phyloP scores from a whole-genome alignment of 92 coral and sea anemone genomes.

The Zoanthus solanderi region DNA sequence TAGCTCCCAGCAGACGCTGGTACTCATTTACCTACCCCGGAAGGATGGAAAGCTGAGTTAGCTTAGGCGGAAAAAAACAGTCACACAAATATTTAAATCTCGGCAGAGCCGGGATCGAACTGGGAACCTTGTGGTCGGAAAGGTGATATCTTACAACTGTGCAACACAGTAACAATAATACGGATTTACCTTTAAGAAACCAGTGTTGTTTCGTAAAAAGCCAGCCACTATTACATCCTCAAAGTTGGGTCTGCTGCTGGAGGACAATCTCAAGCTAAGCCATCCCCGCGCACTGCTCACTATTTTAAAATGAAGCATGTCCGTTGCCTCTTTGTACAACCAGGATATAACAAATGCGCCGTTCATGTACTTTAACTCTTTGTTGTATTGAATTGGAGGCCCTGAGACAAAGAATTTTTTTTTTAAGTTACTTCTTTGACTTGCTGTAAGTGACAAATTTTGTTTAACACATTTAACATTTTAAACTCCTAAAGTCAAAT shows the following conservation, averaged over 20 bases:
- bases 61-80: too few species aligned
- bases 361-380: not conserved
- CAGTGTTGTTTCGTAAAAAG: conserved; percentile 13
- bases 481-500: too few species aligned
- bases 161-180: not conserved
- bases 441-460: too few species aligned
- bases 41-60: too few species aligned
- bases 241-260: not conserved
- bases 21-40: too few species aligned
- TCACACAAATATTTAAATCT: too few species aligned
- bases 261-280: conserved; percentile 8
- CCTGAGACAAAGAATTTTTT: not conserved
- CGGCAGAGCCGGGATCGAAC: too few species aligned
- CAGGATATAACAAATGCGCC: conserved; percentile 19
- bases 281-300: conserved; percentile 30
- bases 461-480: too few species aligned
- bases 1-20: too few species aligned
- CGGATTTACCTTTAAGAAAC: conserved; percentile 12
- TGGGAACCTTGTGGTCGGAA: too few species aligned
- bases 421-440: not conserved
- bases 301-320: conserved; percentile 23
- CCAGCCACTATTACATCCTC: conserved; percentile 25
- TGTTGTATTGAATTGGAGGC: not conserved
- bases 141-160: too few species aligned
- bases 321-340: conserved; percentile 12